phyloP scores from a whole-genome alignment of 1,140 invertebrate species.

The Drosophila jambulina region DNA sequence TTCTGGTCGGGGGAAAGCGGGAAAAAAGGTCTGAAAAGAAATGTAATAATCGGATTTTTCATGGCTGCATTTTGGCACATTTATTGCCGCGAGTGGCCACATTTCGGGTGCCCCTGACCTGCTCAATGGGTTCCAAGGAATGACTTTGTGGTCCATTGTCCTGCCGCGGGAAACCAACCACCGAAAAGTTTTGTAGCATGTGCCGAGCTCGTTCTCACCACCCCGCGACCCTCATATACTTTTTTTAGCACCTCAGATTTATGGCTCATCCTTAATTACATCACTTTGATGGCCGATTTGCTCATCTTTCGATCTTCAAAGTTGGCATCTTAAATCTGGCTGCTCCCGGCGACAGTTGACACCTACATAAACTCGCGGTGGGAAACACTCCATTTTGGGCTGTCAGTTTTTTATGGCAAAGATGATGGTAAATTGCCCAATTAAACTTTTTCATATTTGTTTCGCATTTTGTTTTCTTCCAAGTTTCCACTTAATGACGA shows the following conservation, averaged over 20 bases:
- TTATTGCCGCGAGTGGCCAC: slow-evolving; percentile 57
- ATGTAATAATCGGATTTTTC: slow-evolving; percentile 78
- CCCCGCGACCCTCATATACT: slow-evolving; percentile 25
- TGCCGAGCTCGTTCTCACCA: slow-evolving; percentile 53
- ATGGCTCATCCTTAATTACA: slow-evolving; percentile 73
- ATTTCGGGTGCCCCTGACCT: slow-evolving; percentile 61
- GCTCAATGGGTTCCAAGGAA: slow-evolving; percentile 60
- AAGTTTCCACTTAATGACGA: slow-evolving; percentile 57
- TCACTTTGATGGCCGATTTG: slow-evolving; percentile 55
- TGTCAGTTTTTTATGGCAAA: slow-evolving; percentile 64
- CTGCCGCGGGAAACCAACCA: slow-evolving; percentile 56
- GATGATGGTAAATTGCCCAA: slow-evolving; percentile 74
- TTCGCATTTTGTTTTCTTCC: slow-evolving; percentile 63
- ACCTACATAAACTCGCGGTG: slow-evolving; percentile 48
- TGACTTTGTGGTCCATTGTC: slow-evolving; percentile 45
- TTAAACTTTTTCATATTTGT: slow-evolving; percentile 77
- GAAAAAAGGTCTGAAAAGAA: slow-evolving; percentile 18
- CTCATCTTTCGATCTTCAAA: slow-evolving; percentile 57
- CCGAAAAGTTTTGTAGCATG: slow-evolving; percentile 60
- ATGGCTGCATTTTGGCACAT: slow-evolving; percentile 73
- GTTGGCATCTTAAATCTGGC: slow-evolving; percentile 38
- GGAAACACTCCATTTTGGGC: slow-evolving; percentile 38
- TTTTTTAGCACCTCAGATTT: slow-evolving; percentile 78
- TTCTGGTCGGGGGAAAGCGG: slow-evolving; percentile 38
- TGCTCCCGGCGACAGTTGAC: slow-evolving; percentile 58